phyloP scores from a whole-genome alignment of 2,888 invertebrate species.

The Aricia artaxerxes region DNA sequence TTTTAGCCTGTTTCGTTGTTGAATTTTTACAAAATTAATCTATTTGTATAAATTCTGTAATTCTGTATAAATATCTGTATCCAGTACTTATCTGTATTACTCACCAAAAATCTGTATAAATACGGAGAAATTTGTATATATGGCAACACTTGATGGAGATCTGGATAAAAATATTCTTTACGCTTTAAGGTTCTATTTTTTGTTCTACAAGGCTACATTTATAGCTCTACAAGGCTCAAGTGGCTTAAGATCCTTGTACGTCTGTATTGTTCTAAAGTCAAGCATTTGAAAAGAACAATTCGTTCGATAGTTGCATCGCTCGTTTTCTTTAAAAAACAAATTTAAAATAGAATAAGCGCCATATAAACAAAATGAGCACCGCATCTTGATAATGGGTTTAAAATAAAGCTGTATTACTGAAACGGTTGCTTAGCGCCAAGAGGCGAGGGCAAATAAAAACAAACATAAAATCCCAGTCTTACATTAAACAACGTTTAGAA shows the following conservation, averaged over 20 bases:
- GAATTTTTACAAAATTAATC: too few relatives aligned
- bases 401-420: constrained; percentile 38
- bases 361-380: constrained; percentile 13
- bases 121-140: too few relatives aligned
- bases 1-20: too few relatives aligned
- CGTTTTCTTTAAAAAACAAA: background rate
- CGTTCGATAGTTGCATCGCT: background rate
- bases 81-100: too few relatives aligned
- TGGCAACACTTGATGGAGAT: background rate
- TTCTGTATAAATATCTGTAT: too few relatives aligned
- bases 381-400: constrained; percentile 34
- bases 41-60: too few relatives aligned
- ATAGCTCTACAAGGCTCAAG: background rate
- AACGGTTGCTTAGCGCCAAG: constrained; percentile 35
- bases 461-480: constrained; percentile 47
- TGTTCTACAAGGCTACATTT: too few relatives aligned
- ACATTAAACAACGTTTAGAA: constrained; percentile 41
- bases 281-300: background rate
- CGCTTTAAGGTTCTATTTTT: background rate
- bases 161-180: background rate
- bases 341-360: constrained; percentile 24
- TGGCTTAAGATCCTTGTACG: background rate
- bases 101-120: too few relatives aligned
- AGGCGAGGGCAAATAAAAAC: constrained; percentile 47
- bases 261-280: too few relatives aligned